Conservation (phyloP, 2,797 vertebrate species). For the Cottoperca gobio region DNA sequence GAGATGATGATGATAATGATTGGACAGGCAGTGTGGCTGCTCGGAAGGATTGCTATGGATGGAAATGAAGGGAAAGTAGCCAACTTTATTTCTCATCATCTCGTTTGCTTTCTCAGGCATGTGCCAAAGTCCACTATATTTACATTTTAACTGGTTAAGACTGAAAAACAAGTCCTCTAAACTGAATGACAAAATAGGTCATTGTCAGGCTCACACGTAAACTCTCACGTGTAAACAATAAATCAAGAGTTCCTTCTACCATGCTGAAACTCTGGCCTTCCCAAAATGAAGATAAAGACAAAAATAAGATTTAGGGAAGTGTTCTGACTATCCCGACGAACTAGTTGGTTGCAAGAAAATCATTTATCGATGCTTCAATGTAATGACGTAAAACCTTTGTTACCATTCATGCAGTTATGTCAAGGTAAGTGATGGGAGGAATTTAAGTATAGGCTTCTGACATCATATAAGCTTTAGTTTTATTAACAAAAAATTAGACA, state of each 20-base stretch:
- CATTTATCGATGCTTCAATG: neutral
- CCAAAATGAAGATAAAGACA: neutral
- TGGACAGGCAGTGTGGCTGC: conserved; percentile 38
- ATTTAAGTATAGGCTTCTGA: conserved; percentile 1
- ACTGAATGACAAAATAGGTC: neutral
- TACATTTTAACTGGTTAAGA: neutral
- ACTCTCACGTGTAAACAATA: too few relatives aligned
- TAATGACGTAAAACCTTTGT: neutral
- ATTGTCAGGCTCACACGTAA: too few relatives aligned
- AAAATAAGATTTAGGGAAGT: neutral
- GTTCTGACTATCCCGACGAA: neutral
- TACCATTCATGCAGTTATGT: conserved; percentile 14
- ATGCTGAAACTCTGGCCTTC: neutral
- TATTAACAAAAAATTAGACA: conserved; percentile 5
- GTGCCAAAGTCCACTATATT: neutral
- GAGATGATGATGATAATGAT: conserved; percentile 46
- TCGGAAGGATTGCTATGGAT: conserved; percentile 16
- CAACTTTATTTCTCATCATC: conserved; percentile 19
- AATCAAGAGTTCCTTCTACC: neutral
- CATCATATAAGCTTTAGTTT: conserved; percentile 12
- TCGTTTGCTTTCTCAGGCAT: conserved; percentile 21
- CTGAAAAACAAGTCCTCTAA: neutral
- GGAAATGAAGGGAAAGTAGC: conserved; percentile 28
- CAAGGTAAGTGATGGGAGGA: conserved; percentile 16
- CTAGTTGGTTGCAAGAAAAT: neutral